A percentile compares a stretch with the other conserved stretches of the same genome.
These are phyloP conservation scores for Falcaria lacertinaria DNA, from an alignment of 2,888 invertebrate species.

Conservation along the genomic window DNA sequence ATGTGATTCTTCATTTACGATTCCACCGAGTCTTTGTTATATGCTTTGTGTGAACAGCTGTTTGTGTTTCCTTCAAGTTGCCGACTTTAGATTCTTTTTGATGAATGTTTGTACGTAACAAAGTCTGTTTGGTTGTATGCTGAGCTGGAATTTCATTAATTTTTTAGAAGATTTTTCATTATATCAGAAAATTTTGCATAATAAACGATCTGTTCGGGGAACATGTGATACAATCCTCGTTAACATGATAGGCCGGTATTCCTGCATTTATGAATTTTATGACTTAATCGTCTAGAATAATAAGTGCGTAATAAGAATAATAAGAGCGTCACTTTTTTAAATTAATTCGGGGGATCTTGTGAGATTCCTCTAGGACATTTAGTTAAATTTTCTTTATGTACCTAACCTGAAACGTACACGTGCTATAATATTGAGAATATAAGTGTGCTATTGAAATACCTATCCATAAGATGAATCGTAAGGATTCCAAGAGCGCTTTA, in stretches of 20 bases:
- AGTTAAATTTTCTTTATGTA: neutral
- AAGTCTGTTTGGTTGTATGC: neutral
- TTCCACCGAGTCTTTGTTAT: neutral
- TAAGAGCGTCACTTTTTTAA: no score
- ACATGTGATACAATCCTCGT: no score
- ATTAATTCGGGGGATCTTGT: no score
- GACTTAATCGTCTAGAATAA: no score
- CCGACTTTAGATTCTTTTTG: neutral
- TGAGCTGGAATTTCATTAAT: no score
- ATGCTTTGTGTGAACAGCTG: neutral
- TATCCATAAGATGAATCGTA: conserved; percentile 12
- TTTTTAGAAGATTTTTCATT: no score
- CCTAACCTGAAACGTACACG: neutral
- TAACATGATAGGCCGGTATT: no score
- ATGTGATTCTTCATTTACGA: neutral
- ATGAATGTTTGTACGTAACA: neutral
- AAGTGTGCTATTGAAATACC: conserved; percentile 1
- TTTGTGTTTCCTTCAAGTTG: neutral
- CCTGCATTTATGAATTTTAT: no score
- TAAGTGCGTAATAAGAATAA: no score
- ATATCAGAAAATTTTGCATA: no score
- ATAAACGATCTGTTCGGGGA: no score
- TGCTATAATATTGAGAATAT: neutral
- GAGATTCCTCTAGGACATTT: no score
- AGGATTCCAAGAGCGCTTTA: conserved; percentile 2